Conservation (phyloP, 2,888 invertebrate species). For the Acanthosoma haemorrhoidale region DNA sequence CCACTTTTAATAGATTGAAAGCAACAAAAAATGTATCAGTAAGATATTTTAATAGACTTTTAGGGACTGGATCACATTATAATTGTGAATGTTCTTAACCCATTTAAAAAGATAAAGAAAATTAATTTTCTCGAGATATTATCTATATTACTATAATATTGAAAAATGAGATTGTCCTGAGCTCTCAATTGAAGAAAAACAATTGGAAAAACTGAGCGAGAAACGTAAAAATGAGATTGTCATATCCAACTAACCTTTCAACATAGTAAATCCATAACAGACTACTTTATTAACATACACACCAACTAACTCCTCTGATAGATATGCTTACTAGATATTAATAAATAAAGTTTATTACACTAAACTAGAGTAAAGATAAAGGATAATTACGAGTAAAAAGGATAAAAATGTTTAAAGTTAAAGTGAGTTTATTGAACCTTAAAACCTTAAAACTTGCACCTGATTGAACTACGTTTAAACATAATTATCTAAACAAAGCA, state of each 20-base stretch:
- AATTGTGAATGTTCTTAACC: neutral
- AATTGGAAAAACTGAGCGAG: neutral
- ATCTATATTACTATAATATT: neutral
- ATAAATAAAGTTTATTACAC: no score
- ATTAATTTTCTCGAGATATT: neutral
- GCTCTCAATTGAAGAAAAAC: neutral
- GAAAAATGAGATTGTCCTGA: neutral
- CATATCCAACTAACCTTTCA: conserved; percentile 25
- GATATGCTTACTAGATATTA: neutral
- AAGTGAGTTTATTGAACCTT: no score
- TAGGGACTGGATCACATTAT: neutral
- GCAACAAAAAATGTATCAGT: neutral
- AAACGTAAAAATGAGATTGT: neutral
- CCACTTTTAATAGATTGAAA: neutral
- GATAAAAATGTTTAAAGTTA: no score
- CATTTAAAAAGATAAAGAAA: neutral
- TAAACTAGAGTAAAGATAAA: no score
- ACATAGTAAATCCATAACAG: conserved; percentile 28
- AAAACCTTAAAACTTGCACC: no score
- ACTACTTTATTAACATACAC: conserved; percentile 15
- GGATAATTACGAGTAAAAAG: no score
- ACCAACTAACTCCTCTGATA: neutral
- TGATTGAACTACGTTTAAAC: no score
- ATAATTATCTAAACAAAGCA: no score
- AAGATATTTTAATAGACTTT: neutral